Evolutionary conservation across 2,797 vertebrate genomes (phyloP).

Genomic region (Tapera naevia): DNA sequence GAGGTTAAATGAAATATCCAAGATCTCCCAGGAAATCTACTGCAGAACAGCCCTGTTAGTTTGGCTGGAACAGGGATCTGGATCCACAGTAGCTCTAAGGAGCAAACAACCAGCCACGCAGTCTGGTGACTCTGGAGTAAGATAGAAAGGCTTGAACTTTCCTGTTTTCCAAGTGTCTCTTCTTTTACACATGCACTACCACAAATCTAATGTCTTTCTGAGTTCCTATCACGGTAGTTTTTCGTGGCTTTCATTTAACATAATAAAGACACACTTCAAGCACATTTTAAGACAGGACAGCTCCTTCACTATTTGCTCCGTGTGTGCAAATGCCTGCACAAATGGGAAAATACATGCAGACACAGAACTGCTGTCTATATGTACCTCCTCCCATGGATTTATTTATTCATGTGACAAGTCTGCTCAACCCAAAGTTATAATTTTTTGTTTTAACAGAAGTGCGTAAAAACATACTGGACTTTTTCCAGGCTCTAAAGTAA

Average conservation of each 20-base stretch:
- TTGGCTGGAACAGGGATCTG: not conserved
- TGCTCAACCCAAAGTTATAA: not conserved
- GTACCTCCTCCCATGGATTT: not conserved
- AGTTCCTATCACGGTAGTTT: not conserved
- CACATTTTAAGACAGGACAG: not conserved
- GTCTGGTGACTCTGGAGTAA: not conserved
- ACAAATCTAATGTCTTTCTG: not conserved
- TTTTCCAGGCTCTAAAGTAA: conserved; percentile 14
- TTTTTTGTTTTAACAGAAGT: not conserved
- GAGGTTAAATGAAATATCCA: not conserved
- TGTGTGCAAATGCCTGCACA: not conserved
- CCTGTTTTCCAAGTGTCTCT: not conserved
- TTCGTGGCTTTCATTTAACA: not conserved
- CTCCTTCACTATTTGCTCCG: not conserved
- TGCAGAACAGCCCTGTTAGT: not conserved
- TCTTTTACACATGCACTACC: not conserved
- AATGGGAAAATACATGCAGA: not conserved
- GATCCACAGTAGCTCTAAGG: not conserved
- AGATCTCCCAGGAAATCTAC: too few species aligned
- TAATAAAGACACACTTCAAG: not conserved
- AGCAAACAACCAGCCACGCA: not conserved
- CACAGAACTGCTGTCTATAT: not conserved
- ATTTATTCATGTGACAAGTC: not conserved
- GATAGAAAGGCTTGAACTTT: not conserved
- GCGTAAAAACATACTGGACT: conserved; percentile 23